Conservation (phyloP, 2,888 invertebrate genomes). For the Eupithecia centaureata region DNA sequence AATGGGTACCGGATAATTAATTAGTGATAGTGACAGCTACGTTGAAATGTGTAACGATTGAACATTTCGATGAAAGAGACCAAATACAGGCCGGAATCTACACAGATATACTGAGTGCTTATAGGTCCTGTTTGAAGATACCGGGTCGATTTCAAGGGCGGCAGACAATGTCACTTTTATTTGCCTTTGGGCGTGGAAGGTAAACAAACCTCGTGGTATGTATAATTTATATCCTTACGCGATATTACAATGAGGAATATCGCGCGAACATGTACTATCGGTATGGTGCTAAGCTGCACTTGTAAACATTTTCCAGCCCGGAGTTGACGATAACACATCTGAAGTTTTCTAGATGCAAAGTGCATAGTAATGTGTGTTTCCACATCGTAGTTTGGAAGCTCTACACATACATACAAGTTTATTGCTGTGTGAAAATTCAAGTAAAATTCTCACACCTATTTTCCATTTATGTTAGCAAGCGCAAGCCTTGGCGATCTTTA, state of each 20-base stretch:
- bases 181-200: slow-evolving; percentile 69
- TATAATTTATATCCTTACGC: slow-evolving; percentile 32
- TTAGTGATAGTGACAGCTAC: neutral
- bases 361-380: slow-evolving; percentile 3
- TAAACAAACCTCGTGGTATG: slow-evolving; percentile 64
- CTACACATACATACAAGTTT: neutral
- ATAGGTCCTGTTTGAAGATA: neutral
- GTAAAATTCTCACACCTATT: neutral
- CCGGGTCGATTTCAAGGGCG: slow-evolving; percentile 63
- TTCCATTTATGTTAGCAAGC: neutral
- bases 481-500: too few species aligned
- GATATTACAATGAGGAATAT: slow-evolving; percentile 14
- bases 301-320: neutral
- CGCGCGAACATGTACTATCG: slow-evolving; percentile 18
- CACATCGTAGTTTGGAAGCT: neutral
- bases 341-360: neutral
- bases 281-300: neutral
- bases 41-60: neutral
- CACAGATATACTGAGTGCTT: neutral
- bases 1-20: neutral
- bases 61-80: neutral
- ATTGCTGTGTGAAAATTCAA: neutral
- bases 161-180: slow-evolving; percentile 78
- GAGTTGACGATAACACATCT: neutral
- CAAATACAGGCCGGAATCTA: neutral